Conservation (phyloP, 2,888 invertebrate species). For the Keiferia lycopersicella region DNA sequence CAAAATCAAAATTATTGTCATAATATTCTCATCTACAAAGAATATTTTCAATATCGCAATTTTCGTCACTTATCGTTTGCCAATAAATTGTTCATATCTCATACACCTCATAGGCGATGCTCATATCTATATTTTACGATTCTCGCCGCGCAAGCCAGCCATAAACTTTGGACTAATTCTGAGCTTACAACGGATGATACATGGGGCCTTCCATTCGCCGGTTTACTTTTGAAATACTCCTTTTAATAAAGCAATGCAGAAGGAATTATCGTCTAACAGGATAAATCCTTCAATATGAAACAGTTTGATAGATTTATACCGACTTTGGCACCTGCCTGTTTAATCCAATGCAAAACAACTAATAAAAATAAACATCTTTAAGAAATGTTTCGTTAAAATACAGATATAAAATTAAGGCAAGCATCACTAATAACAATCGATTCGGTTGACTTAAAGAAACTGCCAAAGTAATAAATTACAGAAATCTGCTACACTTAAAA, state of each 20-base stretch:
- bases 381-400: slow-evolving; percentile 15
- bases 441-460: slow-evolving; percentile 34
- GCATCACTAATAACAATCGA: slow-evolving; percentile 38
- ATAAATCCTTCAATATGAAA: background rate
- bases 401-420: slow-evolving; percentile 19
- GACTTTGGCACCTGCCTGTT: background rate
- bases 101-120: background rate
- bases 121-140: slow-evolving; percentile 32
- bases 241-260: slow-evolving; percentile 32
- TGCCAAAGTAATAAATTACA: slow-evolving; percentile 41
- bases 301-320: slow-evolving; percentile 6
- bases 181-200: slow-evolving; percentile 32
- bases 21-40: background rate
- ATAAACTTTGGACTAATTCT: slow-evolving; percentile 37
- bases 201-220: slow-evolving; percentile 22
- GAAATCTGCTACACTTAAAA: slow-evolving; percentile 42
- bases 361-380: slow-evolving; percentile 3
- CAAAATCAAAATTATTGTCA: background rate
- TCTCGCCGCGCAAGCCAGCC: slow-evolving; percentile 31
- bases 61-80: slow-evolving; percentile 26
- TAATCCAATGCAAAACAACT: background rate
- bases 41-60: background rate
- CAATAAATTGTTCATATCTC: slow-evolving; percentile 25
- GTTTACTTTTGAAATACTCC: slow-evolving; percentile 28
- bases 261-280: slow-evolving; percentile 11